A percentile compares a stretch with the other conserved stretches of the same genome.
phyloP scores from a whole-genome alignment of 2,888 invertebrate species.

The Eucera pruinosa region DNA sequence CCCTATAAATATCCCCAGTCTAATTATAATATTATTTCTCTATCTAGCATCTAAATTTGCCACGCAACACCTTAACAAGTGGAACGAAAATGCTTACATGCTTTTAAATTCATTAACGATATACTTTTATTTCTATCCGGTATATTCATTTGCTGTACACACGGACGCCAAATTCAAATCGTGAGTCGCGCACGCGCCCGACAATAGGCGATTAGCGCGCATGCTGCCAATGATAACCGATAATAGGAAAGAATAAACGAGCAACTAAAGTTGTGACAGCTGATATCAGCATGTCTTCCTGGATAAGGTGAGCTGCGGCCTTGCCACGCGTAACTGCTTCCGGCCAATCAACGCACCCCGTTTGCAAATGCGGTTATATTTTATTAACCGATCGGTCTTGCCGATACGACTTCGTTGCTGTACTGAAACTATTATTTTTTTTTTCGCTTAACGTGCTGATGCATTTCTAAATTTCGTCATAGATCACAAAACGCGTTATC shows the following conservation, averaged over 20 bases:
- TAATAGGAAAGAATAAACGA: conserved; percentile 39
- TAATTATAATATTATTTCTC: neutral
- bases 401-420: conserved; percentile 10
- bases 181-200: conserved; percentile 1
- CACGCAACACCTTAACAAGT: neutral
- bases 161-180: conserved; percentile 12
- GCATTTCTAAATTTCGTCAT: conserved; percentile 25
- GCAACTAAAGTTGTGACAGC: conserved; percentile 53
- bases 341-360: conserved; percentile 53
- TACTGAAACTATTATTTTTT: neutral
- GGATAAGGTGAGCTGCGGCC: conserved; percentile 63
- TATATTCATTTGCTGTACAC: too few species aligned
- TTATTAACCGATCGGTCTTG: conserved; percentile 34
- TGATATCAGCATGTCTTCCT: conserved; percentile 56
- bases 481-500: conserved; percentile 39
- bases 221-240: conserved; percentile 51
- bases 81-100: too few species aligned
- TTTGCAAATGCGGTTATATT: conserved; percentile 42
- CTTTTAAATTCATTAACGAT: neutral
- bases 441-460: neutral
- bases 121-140: too few species aligned
- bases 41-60: conserved; percentile 7
- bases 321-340: conserved; percentile 63
- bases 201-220: conserved; percentile 5
- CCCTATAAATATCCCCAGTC: conserved; percentile 29